phyloP scores from a whole-genome alignment of 2,113 vertebrate species.

The Hippocampus barbouri region DNA sequence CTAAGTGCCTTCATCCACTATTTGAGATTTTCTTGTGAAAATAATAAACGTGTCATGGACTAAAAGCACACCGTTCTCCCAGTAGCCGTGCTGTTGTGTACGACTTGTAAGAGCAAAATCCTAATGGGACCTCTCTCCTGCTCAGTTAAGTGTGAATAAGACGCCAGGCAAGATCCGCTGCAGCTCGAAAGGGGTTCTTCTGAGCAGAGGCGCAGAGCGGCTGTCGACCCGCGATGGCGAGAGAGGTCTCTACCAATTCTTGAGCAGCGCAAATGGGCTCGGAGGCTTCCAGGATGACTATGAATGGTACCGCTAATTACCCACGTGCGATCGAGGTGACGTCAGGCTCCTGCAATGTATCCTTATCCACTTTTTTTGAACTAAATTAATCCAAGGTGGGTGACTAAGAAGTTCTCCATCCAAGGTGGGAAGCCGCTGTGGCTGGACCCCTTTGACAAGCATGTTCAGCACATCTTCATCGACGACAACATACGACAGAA shows the following conservation, averaged over 20 bases:
- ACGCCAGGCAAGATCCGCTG: slow-evolving; percentile 79
- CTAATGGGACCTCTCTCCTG: not conserved
- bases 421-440: slow-evolving; percentile 84
- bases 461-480: slow-evolving; percentile 83
- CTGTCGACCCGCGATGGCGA: slow-evolving; percentile 62
- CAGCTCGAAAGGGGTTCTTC: slow-evolving; percentile 63
- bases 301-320: slow-evolving; percentile 73
- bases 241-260: slow-evolving; percentile 75
- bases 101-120: not conserved
- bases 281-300: slow-evolving; percentile 87
- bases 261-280: slow-evolving; percentile 76
- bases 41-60: not conserved
- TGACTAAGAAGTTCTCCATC: slow-evolving; percentile 71
- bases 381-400: slow-evolving; percentile 75
- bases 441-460: slow-evolving; percentile 80
- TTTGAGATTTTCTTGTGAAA: not conserved
- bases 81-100: not conserved
- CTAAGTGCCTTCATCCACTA: too few relatives aligned
- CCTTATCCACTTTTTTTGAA: not conserved
- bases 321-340: not conserved
- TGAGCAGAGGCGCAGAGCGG: slow-evolving; percentile 65
- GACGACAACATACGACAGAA: slow-evolving; percentile 86
- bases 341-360: not conserved
- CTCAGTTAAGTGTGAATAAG: slow-evolving; percentile 74
- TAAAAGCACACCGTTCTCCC: not conserved